These are phyloP conservation scores for Phalera bucephala DNA, from an alignment of 2,888 invertebrate species.

Conservation along the genomic window DNA sequence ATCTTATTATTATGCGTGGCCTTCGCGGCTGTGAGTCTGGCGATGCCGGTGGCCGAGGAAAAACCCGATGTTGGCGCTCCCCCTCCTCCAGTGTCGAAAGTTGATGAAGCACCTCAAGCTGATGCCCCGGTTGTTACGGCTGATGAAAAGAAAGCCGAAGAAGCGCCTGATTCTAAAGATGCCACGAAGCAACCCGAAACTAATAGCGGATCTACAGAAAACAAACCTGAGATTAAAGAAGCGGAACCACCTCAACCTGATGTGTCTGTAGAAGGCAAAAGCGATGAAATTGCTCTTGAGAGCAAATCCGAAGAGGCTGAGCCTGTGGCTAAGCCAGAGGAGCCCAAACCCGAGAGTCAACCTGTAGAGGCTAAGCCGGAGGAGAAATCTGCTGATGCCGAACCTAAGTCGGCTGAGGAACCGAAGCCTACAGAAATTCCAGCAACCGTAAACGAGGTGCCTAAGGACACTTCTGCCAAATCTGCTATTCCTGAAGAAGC, in stretches of 20 bases:
- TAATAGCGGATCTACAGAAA: constrained; percentile 40
- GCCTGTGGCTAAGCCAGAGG: constrained; percentile 31
- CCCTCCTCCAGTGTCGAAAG: constrained; percentile 20
- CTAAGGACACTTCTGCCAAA: constrained; percentile 46
- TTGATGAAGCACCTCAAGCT: constrained; percentile 28
- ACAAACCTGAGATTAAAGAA: constrained; percentile 19
- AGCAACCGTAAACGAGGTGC: constrained; percentile 54
- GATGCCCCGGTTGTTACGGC: constrained; percentile 39
- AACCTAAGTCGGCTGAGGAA: constrained; percentile 37
- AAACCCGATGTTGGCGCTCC: constrained; percentile 44
- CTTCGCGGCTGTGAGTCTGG: constrained; percentile 79
- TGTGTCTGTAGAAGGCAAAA: constrained; percentile 7
- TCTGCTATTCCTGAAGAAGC: constrained; percentile 43
- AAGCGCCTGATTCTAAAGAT: constrained; percentile 39
- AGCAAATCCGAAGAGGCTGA: constrained; percentile 32
- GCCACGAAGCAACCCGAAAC: constrained; percentile 35
- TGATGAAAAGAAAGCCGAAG: constrained; percentile 46
- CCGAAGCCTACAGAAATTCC: constrained; percentile 38
- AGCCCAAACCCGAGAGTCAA: constrained; percentile 39
- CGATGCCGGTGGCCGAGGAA: constrained; percentile 85
- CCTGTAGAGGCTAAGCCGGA: constrained; percentile 41
- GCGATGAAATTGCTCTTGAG: constrained; percentile 31
- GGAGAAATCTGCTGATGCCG: constrained; percentile 32
- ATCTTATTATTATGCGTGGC: constrained; percentile 84
- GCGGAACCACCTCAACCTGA: constrained; percentile 8